Conservation (phyloP, 1,140 invertebrate genomes). For the Proales similis region DNA sequence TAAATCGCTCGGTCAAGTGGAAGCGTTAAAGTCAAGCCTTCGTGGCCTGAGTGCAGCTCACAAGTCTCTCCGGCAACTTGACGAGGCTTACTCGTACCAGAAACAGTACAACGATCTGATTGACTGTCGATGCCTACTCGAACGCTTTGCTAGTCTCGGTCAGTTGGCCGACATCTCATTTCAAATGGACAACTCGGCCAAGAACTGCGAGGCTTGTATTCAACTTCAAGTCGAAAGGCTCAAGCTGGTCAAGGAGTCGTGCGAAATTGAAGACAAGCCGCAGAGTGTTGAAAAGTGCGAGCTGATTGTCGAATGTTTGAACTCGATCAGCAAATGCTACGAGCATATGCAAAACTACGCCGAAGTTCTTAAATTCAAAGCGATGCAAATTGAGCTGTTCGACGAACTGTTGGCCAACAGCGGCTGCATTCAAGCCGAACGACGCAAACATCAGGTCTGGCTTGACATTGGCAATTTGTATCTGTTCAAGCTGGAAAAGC, state of each 20-base stretch:
- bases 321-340: slow-evolving; percentile 23
- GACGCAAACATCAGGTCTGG: background rate
- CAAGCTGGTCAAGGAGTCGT: slow-evolving; percentile 25
- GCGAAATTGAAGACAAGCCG: background rate
- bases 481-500: slow-evolving; percentile 24
- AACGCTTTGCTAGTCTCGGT: slow-evolving; percentile 10
- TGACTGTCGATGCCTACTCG: slow-evolving; percentile 14
- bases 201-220: slow-evolving; percentile 26
- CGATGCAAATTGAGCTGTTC: slow-evolving; percentile 14
- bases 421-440: background rate
- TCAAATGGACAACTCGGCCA: background rate
- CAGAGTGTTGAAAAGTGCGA: slow-evolving; percentile 17
- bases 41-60: slow-evolving; percentile 13
- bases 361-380: slow-evolving; percentile 33
- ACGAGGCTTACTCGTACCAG: slow-evolving; percentile 25
- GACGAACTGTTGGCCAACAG: slow-evolving; percentile 1
- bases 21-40: background rate
- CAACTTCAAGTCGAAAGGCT: slow-evolving; percentile 26
- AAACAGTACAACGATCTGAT: too few relatives aligned
- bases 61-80: background rate
- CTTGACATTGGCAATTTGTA: slow-evolving; percentile 33
- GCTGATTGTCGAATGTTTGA: slow-evolving; percentile 31
- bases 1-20: background rate
- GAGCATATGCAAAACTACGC: background rate
- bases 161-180: slow-evolving; percentile 17